Evolutionary conservation across 2,888 invertebrate species (phyloP).

Genomic region (Drosophila nr. fundita): DNA sequence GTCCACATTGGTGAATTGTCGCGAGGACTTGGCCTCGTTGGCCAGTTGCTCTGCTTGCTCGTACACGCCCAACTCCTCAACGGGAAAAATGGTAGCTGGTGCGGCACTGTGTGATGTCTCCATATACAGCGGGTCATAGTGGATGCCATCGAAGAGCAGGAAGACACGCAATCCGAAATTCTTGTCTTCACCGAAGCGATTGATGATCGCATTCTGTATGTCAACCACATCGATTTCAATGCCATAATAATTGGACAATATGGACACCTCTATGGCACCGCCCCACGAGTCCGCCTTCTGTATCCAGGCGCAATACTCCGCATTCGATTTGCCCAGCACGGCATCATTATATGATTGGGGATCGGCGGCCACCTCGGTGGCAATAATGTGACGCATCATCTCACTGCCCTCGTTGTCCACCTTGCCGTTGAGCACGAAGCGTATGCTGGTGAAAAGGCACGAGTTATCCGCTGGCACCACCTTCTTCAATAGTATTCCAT

Average conservation of each 20-base stretch:
- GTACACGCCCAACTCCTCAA: conserved; percentile 90
- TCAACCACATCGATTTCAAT: conserved; percentile 97
- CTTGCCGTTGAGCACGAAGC: conserved; percentile 89
- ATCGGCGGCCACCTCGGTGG: conserved; percentile 92
- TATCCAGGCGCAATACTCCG: conserved; percentile 96
- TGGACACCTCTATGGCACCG: conserved; percentile 96
- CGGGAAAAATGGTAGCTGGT: conserved; percentile 92
- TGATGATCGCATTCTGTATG: conserved; percentile 94
- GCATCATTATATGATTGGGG: conserved; percentile 93
- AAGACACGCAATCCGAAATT: conserved; percentile 93
- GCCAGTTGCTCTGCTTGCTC: conserved; percentile 94
- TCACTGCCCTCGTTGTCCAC: conserved; percentile 90
- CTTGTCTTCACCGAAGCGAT: conserved; percentile 96
- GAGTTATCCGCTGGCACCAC: conserved; percentile 98
- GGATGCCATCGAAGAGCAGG: conserved; percentile 97
- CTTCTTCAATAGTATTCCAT: conserved; percentile 93
- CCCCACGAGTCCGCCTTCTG: conserved; percentile 96
- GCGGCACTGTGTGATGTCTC: conserved; percentile 91
- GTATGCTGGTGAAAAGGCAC: conserved; percentile 96
- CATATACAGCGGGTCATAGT: conserved; percentile 96
- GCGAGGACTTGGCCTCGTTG: conserved; percentile 93
- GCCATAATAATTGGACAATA: conserved; percentile 93
- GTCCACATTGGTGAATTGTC: conserved; percentile 95
- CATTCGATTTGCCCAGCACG: conserved; percentile 92
- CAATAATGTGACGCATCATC: conserved; percentile 94